Base-by-base conservation (phyloP, 2,113 vertebrate species). In the Rhabdornis inornatus region DNA sequence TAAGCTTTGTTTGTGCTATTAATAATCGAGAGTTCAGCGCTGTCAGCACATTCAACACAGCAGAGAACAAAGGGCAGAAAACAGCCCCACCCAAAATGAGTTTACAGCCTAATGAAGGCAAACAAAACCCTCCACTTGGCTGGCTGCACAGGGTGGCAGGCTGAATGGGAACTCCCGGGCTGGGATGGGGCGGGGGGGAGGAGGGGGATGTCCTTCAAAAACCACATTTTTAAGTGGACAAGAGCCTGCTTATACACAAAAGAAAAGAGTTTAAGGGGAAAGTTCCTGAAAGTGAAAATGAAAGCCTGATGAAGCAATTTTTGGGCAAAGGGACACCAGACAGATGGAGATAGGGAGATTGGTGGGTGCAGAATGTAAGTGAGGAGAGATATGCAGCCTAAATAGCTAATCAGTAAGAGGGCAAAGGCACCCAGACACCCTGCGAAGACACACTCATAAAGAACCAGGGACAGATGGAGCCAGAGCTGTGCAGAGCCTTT, bases 91-190 rank as follows among this genome's bases (percentile, higher is more conserved):
- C 96, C 86, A 78, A 93, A 94, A 96, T 66, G 92, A 89, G 95
- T 96, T 96, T 95, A 94, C 95, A 96, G 95, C 86, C 92, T 97
- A 92, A 89, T 89, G 95, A 95, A 94, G 91, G 86, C 94, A 96
- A 97, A 97, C 94, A 93, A 97, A 97, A 83, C 94, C 76, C 72
- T 74, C 25, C 80, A 78, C 72, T 96, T 93, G 91, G 68, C 91
- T 81, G 94, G 83, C 76, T 77, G 71, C 83, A 33, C 71, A 47
- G 83, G 23, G 64, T 44, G 76, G 60, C 76, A 87, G 89, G 10
- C 75, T 83, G 72, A 97, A 93, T 81, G 68, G 75, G 39, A 88
- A 25, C 88, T 94, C 77, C 69, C 61, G 78, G n/a, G 70, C 44
- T 61, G n/a, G 52, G 35, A 31, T 6, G 11, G 16, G n/a, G 50